Evolutionary conservation across 1,140 invertebrate species (phyloP), one percentile per base, ranked within the genome.

Genomic region (Caerostris darwini): DNA sequence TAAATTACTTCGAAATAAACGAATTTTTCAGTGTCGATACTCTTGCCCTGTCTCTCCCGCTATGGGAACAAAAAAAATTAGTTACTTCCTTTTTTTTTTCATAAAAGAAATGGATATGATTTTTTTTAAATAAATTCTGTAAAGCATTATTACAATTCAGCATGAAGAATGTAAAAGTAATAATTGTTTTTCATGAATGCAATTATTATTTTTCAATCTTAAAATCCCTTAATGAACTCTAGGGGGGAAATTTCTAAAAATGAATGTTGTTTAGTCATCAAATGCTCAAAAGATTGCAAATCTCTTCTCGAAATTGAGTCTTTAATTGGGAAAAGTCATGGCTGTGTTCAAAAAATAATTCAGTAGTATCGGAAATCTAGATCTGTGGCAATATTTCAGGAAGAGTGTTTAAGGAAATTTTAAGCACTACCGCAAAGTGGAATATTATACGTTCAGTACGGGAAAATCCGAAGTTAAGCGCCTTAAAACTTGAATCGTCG

Each of bases 271-370:
- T 10, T 88, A 19, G 86, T 67, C 53, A 56, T 88, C 12, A 88
- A 64, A n/a, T 34, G 3, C 17, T 19, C 14, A 5, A 71, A 90
- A 71, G 14, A 50, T 4, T 64, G 67, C 53, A 90, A 90, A 77
- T 77, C 53, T 90, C 54, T 90, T 17, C 19, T 1, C 71, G n/a
- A 56, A 90, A 57, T 90, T 67, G 58, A n/a, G 53, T 50, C n/a
- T 6, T 50, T 54, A 10, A 61, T 88, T 34, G 58, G 34, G 7
- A 56, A 14, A 50, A 88, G 8, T 8, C 86, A 88, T 88, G n/a
- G 34, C 6, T 88, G 17, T 8, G n/a, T 69, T 7, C 59, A 88
- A 67, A 67, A 54, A 67, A 59, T 58, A 87, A 34, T 69, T 8
- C 57, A 67, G n/a, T 77, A 90, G 14, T 90, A 56, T 71, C 6